phyloP scores from a whole-genome alignment of 2,797 vertebrate species.

The Sebastes oblongus region DNA sequence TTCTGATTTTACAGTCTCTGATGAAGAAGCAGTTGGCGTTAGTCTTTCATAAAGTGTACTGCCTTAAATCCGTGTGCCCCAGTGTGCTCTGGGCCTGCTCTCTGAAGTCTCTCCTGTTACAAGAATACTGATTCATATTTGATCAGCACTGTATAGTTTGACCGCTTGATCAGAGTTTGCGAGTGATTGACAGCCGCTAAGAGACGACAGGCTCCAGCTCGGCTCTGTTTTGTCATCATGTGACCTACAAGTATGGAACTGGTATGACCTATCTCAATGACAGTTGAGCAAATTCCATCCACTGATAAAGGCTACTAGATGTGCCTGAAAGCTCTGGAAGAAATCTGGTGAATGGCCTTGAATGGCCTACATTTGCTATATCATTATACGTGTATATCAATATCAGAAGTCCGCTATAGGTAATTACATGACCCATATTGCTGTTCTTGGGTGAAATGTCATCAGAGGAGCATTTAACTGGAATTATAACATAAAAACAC shows the following conservation, averaged over 20 bases:
- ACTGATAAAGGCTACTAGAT: background rate
- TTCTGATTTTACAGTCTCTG: too few species aligned
- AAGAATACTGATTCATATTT: too few species aligned
- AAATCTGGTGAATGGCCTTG: background rate
- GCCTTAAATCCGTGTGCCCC: too few species aligned
- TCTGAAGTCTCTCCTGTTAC: too few species aligned
- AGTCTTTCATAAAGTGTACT: too few species aligned
- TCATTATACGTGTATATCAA: background rate
- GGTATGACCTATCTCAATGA: background rate
- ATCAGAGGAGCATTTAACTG: background rate
- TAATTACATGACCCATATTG: background rate
- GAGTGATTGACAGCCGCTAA: fast-evolving
- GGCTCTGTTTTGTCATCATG: background rate
- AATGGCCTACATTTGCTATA: background rate
- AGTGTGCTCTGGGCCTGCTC: too few species aligned
- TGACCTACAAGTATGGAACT: background rate
- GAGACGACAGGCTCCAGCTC: too few species aligned
- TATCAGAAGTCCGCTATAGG: background rate
- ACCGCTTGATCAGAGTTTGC: too few species aligned
- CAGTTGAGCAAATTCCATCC: background rate
- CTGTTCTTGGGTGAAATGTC: background rate
- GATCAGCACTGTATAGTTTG: too few species aligned
- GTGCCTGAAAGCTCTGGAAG: background rate
- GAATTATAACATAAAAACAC: background rate
- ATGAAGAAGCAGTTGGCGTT: too few species aligned